Evolutionary conservation across 2,797 vertebrate genomes (phyloP).

Genomic region (Mus caroli): DNA sequence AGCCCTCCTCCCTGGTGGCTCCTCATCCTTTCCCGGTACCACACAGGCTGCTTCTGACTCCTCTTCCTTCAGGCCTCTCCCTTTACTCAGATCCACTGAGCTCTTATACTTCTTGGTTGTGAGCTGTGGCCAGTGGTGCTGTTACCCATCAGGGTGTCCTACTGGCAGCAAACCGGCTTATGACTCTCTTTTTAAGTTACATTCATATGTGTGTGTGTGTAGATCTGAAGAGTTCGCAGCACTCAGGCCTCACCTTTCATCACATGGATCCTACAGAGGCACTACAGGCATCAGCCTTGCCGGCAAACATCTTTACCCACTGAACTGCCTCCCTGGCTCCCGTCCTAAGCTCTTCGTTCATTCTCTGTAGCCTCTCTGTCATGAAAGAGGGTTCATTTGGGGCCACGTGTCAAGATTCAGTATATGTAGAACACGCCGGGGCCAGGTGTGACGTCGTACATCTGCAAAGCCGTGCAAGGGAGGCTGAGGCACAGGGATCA

Average conservation of each 20-base stretch:
- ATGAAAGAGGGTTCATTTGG: background rate
- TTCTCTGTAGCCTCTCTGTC: background rate
- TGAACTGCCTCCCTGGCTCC: background rate
- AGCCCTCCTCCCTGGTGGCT: too few relatives aligned
- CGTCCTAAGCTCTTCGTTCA: background rate
- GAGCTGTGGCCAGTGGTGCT: background rate
- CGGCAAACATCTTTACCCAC: background rate
- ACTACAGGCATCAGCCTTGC: background rate
- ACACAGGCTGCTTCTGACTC: background rate
- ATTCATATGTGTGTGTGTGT: background rate
- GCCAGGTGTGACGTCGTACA: background rate
- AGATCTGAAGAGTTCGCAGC: background rate
- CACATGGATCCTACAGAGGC: background rate
- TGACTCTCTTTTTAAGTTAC: background rate
- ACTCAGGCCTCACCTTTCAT: background rate
- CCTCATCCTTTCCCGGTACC: background rate
- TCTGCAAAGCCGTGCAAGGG: background rate
- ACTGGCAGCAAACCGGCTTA: background rate
- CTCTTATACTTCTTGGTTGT: background rate
- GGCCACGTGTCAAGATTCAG: background rate
- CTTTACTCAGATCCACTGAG: accelerated
- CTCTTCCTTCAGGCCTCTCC: background rate
- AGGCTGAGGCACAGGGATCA: background rate
- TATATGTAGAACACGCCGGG: background rate
- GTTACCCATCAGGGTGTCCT: background rate